Conservation (phyloP, 2,888 invertebrate species). For the Dorcus hopei region DNA sequence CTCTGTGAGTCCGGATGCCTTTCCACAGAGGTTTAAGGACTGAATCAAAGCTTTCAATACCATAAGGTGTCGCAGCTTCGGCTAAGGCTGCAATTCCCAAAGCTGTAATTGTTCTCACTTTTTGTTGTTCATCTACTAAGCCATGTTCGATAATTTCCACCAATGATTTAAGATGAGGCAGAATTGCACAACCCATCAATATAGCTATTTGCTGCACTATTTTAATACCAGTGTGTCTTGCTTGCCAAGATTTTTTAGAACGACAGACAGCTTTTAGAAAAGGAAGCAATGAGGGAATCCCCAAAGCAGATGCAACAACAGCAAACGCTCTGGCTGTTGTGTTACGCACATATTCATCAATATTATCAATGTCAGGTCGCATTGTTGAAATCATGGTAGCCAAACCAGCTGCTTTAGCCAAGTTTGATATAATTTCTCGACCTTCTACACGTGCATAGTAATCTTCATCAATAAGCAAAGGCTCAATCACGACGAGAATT, state of each 20-base stretch:
- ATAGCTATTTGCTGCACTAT: slow-evolving; percentile 99
- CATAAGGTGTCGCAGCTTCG: slow-evolving; percentile 98
- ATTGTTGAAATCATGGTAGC: slow-evolving; percentile 99
- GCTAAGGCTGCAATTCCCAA: slow-evolving; percentile 97
- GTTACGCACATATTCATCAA: slow-evolving; percentile 98
- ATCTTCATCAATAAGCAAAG: slow-evolving; percentile 97
- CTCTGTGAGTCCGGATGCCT: slow-evolving; percentile 89
- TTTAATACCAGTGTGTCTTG: slow-evolving; percentile 96
- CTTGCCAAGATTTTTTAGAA: slow-evolving; percentile 99
- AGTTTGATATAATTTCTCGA: slow-evolving; percentile 97
- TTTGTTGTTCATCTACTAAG: slow-evolving; percentile 97
- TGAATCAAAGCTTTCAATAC: slow-evolving; percentile 99
- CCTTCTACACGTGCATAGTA: slow-evolving; percentile 99
- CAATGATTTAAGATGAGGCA: slow-evolving; percentile 95
- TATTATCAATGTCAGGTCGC: slow-evolving; percentile 99
- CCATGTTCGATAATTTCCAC: slow-evolving; percentile 99
- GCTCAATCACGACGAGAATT: slow-evolving; percentile 98
- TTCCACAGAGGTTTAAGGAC: slow-evolving; percentile 99
- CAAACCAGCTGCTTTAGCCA: slow-evolving; percentile 98
- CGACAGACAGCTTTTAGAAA: slow-evolving; percentile 99
- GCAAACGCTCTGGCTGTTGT: slow-evolving; percentile 99
- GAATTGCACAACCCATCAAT: slow-evolving; percentile 98
- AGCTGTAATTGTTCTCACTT: slow-evolving; percentile 98
- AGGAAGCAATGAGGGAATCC: slow-evolving; percentile 94
- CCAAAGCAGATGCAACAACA: slow-evolving; percentile 98